These are phyloP conservation scores for Pammene fasciana DNA, from an alignment of 2,888 invertebrate species.

Conservation along the genomic window DNA sequence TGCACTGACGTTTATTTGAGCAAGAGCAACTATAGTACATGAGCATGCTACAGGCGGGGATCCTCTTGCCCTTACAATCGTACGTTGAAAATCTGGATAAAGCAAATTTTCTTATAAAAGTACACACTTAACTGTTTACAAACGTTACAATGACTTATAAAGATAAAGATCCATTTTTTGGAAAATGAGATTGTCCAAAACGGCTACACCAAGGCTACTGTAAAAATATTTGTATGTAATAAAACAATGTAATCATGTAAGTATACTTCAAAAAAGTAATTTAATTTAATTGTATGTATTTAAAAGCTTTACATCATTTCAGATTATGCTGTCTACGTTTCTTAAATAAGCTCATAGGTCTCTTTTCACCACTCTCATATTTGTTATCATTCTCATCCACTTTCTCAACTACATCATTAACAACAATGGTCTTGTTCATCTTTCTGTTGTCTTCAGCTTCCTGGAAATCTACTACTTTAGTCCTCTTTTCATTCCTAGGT, in stretches of 20 bases:
- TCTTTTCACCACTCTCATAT: constrained; percentile 50
- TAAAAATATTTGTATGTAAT: too few species aligned
- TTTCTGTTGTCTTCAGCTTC: constrained; percentile 40
- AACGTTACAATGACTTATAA: too few species aligned
- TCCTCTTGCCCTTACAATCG: too few species aligned
- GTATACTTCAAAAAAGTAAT: background rate
- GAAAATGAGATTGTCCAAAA: too few species aligned
- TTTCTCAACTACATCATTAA: constrained; percentile 70
- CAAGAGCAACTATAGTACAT: too few species aligned
- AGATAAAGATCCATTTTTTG: too few species aligned
- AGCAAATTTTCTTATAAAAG: too few species aligned
- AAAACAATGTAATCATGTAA: background rate
- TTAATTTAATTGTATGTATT: constrained; percentile 35
- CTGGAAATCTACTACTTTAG: constrained; percentile 38
- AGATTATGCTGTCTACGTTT: constrained; percentile 64
- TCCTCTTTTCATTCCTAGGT: constrained; percentile 31
- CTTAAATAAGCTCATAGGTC: constrained; percentile 74
- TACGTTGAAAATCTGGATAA: too few species aligned
- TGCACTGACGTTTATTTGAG: too few species aligned
- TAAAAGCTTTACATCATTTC: constrained; percentile 40
- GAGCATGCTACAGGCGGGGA: too few species aligned
- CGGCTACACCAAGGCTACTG: too few species aligned
- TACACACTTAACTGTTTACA: too few species aligned
- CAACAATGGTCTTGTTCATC: constrained; percentile 55
- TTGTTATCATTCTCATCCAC: constrained; percentile 47